Base-by-base conservation (phyloP, 1,140 invertebrate genomes). In the Chionoecetes opilio region DNA sequence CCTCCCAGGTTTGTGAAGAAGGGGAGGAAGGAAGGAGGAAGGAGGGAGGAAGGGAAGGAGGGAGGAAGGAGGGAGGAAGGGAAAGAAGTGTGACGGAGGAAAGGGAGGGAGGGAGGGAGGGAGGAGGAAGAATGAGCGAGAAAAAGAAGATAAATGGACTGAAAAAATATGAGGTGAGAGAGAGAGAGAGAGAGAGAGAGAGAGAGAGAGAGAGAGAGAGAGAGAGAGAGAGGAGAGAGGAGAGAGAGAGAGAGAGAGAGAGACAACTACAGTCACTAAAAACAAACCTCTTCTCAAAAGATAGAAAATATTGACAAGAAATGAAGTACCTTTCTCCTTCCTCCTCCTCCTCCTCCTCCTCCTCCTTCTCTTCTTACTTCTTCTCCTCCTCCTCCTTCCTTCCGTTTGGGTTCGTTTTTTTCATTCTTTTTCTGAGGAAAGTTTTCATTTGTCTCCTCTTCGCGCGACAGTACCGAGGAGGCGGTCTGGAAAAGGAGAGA, bases 321-420 rank as follows among this genome's bases (percentile, higher is more conserved):
- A 41, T 6, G 14, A 41, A 41, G 5, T 41, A 41, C 38, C 2
- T 63, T 9, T 63, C 53, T 63, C 26, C 17, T 63, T 63, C 53
- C 21, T 63, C 53, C 8, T 63, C 53, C 17, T 63, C 2, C 53
- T 41, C 38, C 21, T 63, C 53, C 53, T 63, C 9, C 21, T n/a
- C 21, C 63, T 75, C 63, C 63, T 75, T 26, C 63, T 75, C 63
- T 26, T 75, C 63, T 26, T 75, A 17, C 63, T 75, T 26, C 63
- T n/a, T 21, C 63, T 75, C n/a, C 63, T 75, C 63, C 63, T 75
- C 63, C 63, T 75, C 63, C 63, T 75, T n/a, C 63, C 63, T 75
- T 75, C 63, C 63, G 8, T 8, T 21, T 75, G 63, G 63, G 63
- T 75, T 26, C n/a, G 63, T 75, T 75, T 75, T 63, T 8, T 75